A percentile compares a stretch with the other conserved stretches of the same genome.
Conservation (phyloP, 2,888 invertebrate species). For the Trisateles emortualis region DNA sequence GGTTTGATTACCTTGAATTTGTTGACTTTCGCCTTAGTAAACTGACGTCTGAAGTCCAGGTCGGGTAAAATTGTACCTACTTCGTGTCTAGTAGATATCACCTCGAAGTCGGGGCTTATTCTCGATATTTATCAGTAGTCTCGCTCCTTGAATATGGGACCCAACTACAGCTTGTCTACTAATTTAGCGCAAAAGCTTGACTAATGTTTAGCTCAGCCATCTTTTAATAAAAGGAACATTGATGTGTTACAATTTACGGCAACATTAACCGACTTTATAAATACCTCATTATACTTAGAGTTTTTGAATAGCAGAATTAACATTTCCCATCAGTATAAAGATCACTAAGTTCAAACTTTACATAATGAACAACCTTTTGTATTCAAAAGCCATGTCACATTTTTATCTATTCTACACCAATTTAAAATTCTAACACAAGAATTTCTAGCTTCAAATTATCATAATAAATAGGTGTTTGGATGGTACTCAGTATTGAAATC, state of each 20-base stretch:
- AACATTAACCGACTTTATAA: neutral
- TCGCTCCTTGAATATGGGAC: too few relatives aligned
- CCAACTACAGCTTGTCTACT: too few relatives aligned
- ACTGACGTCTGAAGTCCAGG: too few relatives aligned
- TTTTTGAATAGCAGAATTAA: slow-evolving; percentile 5
- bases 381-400: slow-evolving; percentile 32
- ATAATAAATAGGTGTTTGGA: slow-evolving; percentile 60
- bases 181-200: too few relatives aligned
- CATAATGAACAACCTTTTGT: slow-evolving; percentile 47
- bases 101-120: too few relatives aligned
- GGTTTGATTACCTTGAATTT: slow-evolving; percentile 13
- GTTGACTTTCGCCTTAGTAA: too few relatives aligned
- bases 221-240: too few relatives aligned
- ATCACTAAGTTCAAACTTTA: slow-evolving; percentile 37
- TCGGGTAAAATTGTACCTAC: too few relatives aligned
- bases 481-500: slow-evolving; percentile 67
- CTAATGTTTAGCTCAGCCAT: too few relatives aligned
- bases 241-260: too few relatives aligned
- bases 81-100: too few relatives aligned
- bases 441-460: slow-evolving; percentile 55
- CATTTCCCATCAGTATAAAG: slow-evolving; percentile 24
- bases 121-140: too few relatives aligned
- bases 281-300: neutral
- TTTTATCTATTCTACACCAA: slow-evolving; percentile 31
- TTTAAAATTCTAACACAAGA: slow-evolving; percentile 54